phyloP scores from a whole-genome alignment of 2,888 invertebrate genomes.

The Drosophila falleni region DNA sequence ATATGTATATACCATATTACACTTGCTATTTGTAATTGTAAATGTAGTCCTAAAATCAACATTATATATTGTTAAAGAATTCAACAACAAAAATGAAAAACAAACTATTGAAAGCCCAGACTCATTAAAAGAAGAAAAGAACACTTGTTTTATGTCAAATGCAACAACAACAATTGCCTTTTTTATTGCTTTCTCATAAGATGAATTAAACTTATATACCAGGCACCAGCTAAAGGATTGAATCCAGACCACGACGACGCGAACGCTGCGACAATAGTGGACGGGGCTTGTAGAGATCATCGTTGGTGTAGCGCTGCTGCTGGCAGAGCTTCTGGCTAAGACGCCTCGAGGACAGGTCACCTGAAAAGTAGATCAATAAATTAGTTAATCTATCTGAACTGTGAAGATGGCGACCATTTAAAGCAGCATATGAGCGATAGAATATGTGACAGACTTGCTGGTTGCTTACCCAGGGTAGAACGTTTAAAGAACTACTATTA shows the following conservation, averaged over 20 bases:
- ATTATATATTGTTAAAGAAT: constrained; percentile 71
- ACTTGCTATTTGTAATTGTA: constrained; percentile 58
- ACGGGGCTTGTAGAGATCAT: constrained; percentile 90
- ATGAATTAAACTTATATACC: constrained; percentile 18
- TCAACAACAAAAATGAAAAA: constrained; percentile 27
- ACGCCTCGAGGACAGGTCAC: constrained; percentile 49
- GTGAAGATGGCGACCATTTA: not conserved
- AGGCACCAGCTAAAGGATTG: constrained; percentile 59
- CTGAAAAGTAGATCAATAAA: constrained; percentile 30
- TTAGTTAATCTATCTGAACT: not conserved
- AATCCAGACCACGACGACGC: constrained; percentile 85
- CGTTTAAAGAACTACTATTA: constrained; percentile 18
- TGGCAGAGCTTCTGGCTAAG: constrained; percentile 71
- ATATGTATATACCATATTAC: constrained; percentile 56
- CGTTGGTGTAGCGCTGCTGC: constrained; percentile 88
- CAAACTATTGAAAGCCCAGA: constrained; percentile 37
- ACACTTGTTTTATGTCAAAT: constrained; percentile 67
- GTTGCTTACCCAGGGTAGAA: constrained; percentile 35
- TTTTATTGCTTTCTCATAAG: constrained; percentile 47
- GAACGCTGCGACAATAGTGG: constrained; percentile 87
- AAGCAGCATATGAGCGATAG: not conserved
- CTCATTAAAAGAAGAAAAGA: constrained; percentile 56
- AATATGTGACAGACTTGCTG: constrained; percentile 4
- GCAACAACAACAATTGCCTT: constrained; percentile 68
- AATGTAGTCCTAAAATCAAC: constrained; percentile 53